A percentile compares a stretch with the other conserved stretches of the same genome.
phyloP scores from a whole-genome alignment of 2,113 vertebrate genomes.

The Irena cyanogastra region DNA sequence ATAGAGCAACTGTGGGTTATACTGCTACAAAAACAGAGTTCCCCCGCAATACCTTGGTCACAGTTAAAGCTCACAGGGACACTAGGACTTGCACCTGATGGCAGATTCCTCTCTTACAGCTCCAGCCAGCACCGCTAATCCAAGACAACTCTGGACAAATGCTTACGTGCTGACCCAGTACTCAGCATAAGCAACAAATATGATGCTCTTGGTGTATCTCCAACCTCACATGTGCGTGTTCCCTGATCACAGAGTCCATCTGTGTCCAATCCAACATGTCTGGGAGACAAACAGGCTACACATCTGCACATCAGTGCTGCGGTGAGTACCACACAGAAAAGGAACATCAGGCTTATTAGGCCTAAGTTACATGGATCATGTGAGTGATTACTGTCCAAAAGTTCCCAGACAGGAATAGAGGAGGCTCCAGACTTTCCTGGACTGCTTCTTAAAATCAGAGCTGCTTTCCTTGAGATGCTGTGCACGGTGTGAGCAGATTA shows the following conservation, averaged over 20 bases:
- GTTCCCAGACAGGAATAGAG: neutral
- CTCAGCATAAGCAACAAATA: neutral
- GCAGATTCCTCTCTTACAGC: neutral
- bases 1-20: neutral
- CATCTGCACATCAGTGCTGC: neutral
- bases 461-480: neutral
- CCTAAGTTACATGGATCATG: neutral
- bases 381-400: slow-evolving; percentile 1
- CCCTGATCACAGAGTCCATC: neutral
- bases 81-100: neutral
- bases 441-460: neutral
- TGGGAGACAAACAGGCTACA: neutral
- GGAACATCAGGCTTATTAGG: neutral
- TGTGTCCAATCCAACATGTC: neutral
- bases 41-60: no score
- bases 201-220: accelerated
- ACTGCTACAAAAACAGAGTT: neutral
- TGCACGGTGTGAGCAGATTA: neutral
- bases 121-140: neutral
- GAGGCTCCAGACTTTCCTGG: neutral
- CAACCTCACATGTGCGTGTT: accelerated
- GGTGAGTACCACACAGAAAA: neutral
- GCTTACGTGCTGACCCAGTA: neutral
- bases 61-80: neutral
- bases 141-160: neutral